Base-by-base conservation (phyloP, 1,140 invertebrate species). In the Aphidius gifuensis region DNA sequence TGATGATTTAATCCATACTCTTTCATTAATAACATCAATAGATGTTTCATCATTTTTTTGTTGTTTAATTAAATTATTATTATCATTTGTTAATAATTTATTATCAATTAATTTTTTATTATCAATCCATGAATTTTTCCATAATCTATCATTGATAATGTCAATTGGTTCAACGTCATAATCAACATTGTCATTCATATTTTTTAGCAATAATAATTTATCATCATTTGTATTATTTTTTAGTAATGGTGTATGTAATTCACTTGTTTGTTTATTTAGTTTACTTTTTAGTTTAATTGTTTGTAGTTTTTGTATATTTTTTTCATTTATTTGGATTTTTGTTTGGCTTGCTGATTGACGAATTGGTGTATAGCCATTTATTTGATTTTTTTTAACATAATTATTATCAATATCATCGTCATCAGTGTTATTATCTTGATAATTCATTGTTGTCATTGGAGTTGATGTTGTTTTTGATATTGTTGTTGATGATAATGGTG, bases 11-110 rank as follows among this genome's bases (percentile, higher is more conserved):
- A 69, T 76, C 79, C 79, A 81, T 32, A 68, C 66, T 54, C 79
- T 71, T 9, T 79, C 71, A 40, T 81, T 81, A 48, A 81, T 81
- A 0, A 78, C 70, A 6, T 80, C 74, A 6, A 80, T 69, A 71
- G 0, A 61, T 62, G 7, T 69, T 61, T 32, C 32, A 64, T 62
- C 66, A 60, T 44, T 42, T 62, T 43, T 43, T 40, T 9, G 53
- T 38, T 9, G 5, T 11, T 8, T 8, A 42, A 43, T 11, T 8
- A 53, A 3, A 0, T 66, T 62, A 7, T n/a, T 59, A 5, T 47
- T 64, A 9, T 61, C 64, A 45, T 51, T 64, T 16, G n/a, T 53
- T 60, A 6, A 11, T 1, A 23, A 49, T 21, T 9, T 38, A 38
- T 54, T 61, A 5, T 56, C 51, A 9, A 43, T 70, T 32, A 44